phyloP scores from a whole-genome alignment of 2,113 vertebrate species.

The Poeciliopsis occidentalis region DNA sequence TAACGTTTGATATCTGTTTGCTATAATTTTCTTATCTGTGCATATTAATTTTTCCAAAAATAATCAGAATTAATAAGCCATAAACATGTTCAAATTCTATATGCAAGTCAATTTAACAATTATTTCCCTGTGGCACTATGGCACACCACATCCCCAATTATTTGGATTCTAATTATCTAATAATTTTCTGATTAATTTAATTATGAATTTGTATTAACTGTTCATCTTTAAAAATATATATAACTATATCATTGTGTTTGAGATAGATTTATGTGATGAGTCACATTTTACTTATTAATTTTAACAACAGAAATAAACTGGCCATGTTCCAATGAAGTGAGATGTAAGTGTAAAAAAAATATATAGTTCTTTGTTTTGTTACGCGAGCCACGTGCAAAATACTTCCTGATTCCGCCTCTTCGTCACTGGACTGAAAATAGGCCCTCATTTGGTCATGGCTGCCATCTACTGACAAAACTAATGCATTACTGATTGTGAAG shows the following conservation, averaged over 20 bases:
- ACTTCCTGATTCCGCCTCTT: neutral
- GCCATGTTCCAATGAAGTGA: neutral
- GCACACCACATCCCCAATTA: neutral
- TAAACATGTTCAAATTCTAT: too few relatives aligned
- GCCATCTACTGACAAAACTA: slow-evolving; percentile 67
- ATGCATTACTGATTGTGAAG: slow-evolving; percentile 37
- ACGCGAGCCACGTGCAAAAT: too few relatives aligned
- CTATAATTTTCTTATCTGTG: neutral
- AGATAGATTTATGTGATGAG: neutral
- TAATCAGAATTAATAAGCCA: neutral
- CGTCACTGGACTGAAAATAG: neutral
- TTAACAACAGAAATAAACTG: neutral
- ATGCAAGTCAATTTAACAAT: too few relatives aligned
- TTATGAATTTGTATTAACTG: neutral
- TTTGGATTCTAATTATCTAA: neutral
- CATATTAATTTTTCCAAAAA: neutral
- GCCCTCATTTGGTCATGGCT: slow-evolving; percentile 24
- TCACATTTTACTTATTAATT: neutral
- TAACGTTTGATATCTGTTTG: neutral
- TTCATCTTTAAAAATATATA: neutral
- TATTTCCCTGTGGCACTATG: too few relatives aligned
- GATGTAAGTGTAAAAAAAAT: too few relatives aligned
- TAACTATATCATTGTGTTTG: neutral
- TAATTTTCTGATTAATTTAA: neutral
- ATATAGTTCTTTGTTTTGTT: too few relatives aligned